phyloP scores from a whole-genome alignment of 2,797 vertebrate genomes.

The Graptemys geographica region DNA sequence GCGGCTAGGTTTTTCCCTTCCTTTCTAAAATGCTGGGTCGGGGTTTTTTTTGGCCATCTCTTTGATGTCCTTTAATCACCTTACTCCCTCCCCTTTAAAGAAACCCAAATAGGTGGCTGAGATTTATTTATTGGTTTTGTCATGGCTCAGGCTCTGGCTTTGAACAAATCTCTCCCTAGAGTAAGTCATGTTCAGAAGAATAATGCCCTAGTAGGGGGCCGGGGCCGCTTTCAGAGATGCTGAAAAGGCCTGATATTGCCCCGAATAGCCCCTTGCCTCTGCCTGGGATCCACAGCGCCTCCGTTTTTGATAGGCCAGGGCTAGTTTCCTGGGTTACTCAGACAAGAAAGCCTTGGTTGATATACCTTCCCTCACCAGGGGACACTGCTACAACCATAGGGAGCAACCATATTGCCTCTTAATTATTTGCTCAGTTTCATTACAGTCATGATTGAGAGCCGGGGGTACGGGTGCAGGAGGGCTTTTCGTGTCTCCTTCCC shows the following conservation, averaged over 20 bases:
- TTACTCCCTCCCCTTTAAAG: conserved; percentile 14
- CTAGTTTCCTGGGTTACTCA: neutral
- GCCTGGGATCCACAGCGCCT: accelerated
- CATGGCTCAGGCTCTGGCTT: neutral
- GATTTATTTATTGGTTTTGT: conserved; percentile 22
- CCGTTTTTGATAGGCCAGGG: neutral
- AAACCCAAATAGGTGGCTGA: neutral
- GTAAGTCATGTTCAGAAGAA: neutral
- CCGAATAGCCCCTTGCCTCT: neutral
- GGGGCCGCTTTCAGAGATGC: neutral
- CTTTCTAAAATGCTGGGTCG: conserved; percentile 12
- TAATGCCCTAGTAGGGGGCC: accelerated
- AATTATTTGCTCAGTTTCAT: accelerated
- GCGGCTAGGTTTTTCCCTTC: neutral
- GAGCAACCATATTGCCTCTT: neutral
- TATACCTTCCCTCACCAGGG: accelerated
- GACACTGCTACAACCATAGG: accelerated
- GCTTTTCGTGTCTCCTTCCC: neutral
- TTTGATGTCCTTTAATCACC: conserved; percentile 51
- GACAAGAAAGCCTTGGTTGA: neutral
- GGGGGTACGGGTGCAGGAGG: accelerated
- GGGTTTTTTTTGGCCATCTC: neutral
- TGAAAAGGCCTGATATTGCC: neutral
- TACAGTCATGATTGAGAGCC: neutral
- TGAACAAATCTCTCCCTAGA: neutral